Evolutionary conservation across 2,113 vertebrate genomes (phyloP).

Genomic region (Phrynosoma blainvillii): DNA sequence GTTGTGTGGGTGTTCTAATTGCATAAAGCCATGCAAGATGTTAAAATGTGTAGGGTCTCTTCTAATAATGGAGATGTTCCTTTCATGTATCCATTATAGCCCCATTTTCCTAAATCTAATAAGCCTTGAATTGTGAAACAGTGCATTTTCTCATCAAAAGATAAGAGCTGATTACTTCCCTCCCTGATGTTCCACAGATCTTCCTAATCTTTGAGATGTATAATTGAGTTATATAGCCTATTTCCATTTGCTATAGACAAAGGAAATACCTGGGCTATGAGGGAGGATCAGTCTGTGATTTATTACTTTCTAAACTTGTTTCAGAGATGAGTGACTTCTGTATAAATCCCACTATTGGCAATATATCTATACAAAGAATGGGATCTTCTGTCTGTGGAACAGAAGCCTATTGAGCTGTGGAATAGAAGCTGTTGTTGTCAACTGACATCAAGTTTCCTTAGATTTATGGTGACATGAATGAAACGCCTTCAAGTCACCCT

Average conservation of each 20-base stretch:
- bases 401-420: background rate
- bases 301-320: background rate
- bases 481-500: too few relatives aligned
- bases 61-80: background rate
- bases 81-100: conserved; percentile 5
- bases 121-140: background rate
- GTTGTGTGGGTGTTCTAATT: background rate
- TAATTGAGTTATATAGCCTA: background rate
- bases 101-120: conserved; percentile 8
- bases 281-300: background rate
- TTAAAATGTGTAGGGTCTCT: background rate
- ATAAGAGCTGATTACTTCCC: background rate
- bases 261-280: background rate
- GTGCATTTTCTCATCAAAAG: background rate
- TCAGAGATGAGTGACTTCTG: background rate
- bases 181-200: background rate
- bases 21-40: background rate
- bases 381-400: background rate
- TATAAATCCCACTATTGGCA: background rate
- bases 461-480: too few relatives aligned
- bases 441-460: too few relatives aligned
- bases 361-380: background rate
- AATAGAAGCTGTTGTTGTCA: too few relatives aligned
- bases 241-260: background rate
- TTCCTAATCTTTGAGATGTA: conserved; percentile 9